A percentile compares a stretch with the other conserved stretches of the same genome.
These are phyloP conservation scores for Ochlodes sylvanus DNA, from an alignment of 2,888 invertebrate genomes.

Conservation along the genomic window DNA sequence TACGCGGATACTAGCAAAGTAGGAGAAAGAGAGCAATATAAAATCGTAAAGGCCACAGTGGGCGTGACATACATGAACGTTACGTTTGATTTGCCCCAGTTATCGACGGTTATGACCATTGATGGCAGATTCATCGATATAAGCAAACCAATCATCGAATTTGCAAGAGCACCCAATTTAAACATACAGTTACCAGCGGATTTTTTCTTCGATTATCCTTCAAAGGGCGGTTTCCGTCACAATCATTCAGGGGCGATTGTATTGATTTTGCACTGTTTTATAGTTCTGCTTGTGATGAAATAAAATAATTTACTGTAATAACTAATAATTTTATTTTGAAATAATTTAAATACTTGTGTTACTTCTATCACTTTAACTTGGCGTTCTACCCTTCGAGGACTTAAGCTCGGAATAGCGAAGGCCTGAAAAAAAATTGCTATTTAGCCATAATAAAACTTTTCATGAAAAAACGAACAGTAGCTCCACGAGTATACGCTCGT, in stretches of 20 bases:
- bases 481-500: too few relatives aligned
- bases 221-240: conserved; percentile 50
- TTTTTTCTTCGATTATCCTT: conserved; percentile 89
- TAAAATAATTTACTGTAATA: conserved; percentile 74
- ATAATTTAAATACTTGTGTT: conserved; percentile 81
- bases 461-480: too few relatives aligned
- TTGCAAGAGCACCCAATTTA: conserved; percentile 86
- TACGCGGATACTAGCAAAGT: conserved; percentile 57
- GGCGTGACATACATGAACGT: conserved; percentile 53
- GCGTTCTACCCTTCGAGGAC: conserved; percentile 70
- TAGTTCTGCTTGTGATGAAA: conserved; percentile 53
- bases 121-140: conserved; percentile 70
- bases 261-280: conserved; percentile 43
- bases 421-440: conserved; percentile 71
- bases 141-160: conserved; percentile 61
- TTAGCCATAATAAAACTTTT: conserved; percentile 3
- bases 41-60: conserved; percentile 58
- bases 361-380: conserved; percentile 80
- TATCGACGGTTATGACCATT: conserved; percentile 62
- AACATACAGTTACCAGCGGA: conserved; percentile 88
- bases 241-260: conserved; percentile 34
- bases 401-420: conserved; percentile 64
- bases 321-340: conserved; percentile 81
- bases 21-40: conserved; percentile 51
- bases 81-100: conserved; percentile 59